These are phyloP conservation scores for Plodia interpunctella DNA, from an alignment of 1,140 invertebrate species.

Conservation along the genomic window DNA sequence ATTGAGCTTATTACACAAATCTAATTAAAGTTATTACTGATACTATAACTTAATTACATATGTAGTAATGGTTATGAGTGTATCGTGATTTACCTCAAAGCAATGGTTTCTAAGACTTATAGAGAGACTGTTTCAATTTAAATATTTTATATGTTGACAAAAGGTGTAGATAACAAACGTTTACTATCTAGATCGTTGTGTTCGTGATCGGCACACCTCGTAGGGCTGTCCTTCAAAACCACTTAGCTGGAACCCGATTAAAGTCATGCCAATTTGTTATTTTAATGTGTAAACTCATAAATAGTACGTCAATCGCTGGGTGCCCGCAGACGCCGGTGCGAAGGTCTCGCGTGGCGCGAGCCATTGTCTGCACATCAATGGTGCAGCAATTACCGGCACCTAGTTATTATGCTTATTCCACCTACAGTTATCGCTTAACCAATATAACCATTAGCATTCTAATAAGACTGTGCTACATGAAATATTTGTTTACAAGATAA, in stretches of 20 bases:
- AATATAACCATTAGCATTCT: conserved; percentile 19
- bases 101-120: background rate
- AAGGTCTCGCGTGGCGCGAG: conserved; percentile 40
- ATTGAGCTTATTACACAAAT: conserved; percentile 12
- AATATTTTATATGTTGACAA: conserved; percentile 23
- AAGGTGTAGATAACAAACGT: conserved; percentile 36
- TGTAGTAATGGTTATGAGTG: background rate
- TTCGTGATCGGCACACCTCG: conserved; percentile 66
- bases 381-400: conserved; percentile 32
- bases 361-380: conserved; percentile 41
- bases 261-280: conserved; percentile 60
- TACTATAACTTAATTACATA: background rate
- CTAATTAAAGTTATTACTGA: conserved; percentile 3
- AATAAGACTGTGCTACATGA: conserved; percentile 15
- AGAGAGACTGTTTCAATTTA: background rate
- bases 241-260: conserved; percentile 53
- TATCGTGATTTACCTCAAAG: background rate
- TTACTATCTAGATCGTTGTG: conserved; percentile 40
- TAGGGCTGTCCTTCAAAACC: conserved; percentile 52
- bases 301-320: conserved; percentile 40
- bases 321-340: conserved; percentile 32
- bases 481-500: conserved; percentile 2
- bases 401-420: conserved; percentile 29
- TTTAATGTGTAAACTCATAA: conserved; percentile 58
- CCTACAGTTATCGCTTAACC: conserved; percentile 17